Evolutionary conservation across 2,797 vertebrate genomes (phyloP), one percentile per base, ranked within the genome.

Genomic region (Hippopotamyrus pictus): DNA sequence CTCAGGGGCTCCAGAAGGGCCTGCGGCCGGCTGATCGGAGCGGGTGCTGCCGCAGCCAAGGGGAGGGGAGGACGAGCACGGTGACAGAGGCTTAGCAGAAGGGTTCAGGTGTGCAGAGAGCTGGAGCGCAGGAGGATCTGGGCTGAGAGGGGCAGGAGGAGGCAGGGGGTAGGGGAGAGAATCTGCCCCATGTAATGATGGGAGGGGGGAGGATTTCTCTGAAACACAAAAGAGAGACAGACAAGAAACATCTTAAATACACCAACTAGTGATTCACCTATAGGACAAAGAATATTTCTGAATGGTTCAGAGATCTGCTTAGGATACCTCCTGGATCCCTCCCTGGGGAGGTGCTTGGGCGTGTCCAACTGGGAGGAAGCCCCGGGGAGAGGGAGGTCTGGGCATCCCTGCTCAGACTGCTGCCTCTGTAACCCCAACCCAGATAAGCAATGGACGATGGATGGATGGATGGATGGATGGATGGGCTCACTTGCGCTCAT

Each of bases 161-260:
- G 92, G 91, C 73, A 91, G 90, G 85, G n/a, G 54, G 89, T 69
- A 90, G 0, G 90, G 89, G 73, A 92, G 93, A 91, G 92, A 90
- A 87, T 92, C 92, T 59, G 93, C 91, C 89, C 93, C 94, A 69
- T 89, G 93, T 22, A 90, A 90, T 90, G 86, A 92, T 91, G 90
- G 89, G 90, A 90, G 90, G 87, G 91, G 90, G 57, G 92, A 92
- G 79, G 76, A 46, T 88, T 95, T 94, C 88, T 95, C 95, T 96
- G 94, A 48, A 91, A 94, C 91, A 11, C 90, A 87, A 88, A 92
- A 44, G 91, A 88, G 62, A 19, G 17, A 44, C 14, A 87, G 29
- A 79, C 73, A 53, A n/a, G 9, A 62, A 54, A 54, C 19, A 46
- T 22, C 5, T 22, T 19, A 19, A 65, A 48, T 9, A 88, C 8